Conservation (phyloP, 2,113 vertebrate genomes). For the Carollia perspicillata region DNA sequence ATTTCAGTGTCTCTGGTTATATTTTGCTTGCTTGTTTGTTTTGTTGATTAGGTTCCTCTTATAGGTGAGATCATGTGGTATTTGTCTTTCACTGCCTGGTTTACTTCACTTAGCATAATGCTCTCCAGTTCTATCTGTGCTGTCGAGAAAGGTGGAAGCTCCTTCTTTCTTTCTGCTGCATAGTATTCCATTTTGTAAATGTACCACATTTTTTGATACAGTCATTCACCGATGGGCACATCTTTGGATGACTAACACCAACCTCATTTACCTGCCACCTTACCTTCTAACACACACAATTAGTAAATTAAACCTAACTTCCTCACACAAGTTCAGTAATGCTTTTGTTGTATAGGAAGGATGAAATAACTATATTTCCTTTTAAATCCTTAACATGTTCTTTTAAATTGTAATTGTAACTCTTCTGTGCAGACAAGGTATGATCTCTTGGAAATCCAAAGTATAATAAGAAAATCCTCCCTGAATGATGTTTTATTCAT, state of each 20-base stretch:
- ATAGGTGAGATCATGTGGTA: no score
- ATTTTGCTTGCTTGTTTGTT: no score
- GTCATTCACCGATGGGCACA: no score
- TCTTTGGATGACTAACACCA: background rate
- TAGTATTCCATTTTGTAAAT: no score
- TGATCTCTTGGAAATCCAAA: constrained; percentile 33
- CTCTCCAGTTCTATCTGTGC: no score
- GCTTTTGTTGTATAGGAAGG: background rate
- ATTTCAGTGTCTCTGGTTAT: no score
- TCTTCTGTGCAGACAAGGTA: background rate
- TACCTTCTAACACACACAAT: background rate
- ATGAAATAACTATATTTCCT: background rate
- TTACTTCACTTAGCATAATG: no score
- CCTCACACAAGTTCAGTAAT: background rate
- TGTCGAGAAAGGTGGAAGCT: no score
- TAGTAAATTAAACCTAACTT: constrained; percentile 17
- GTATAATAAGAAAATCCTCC: background rate
- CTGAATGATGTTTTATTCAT: constrained; percentile 48
- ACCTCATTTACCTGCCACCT: background rate
- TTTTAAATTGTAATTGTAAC: background rate
- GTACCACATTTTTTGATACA: no score
- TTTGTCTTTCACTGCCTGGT: no score
- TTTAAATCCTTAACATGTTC: background rate
- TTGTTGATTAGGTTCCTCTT: no score
- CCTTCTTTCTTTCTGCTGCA: no score